These are phyloP conservation scores for Meta bourneti DNA, from an alignment of 2,888 invertebrate genomes.

Conservation along the genomic window DNA sequence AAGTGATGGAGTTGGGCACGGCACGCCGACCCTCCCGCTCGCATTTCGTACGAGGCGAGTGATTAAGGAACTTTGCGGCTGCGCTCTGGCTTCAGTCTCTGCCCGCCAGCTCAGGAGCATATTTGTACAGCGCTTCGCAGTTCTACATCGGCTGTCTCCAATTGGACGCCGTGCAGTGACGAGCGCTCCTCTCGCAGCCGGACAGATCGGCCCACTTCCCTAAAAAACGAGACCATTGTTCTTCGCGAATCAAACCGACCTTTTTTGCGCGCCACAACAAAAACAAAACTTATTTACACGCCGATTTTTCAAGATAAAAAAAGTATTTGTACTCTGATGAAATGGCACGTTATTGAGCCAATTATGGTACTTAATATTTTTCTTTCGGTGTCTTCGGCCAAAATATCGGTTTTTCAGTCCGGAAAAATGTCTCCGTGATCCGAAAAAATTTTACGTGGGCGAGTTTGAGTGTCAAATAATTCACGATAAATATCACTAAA, in stretches of 20 bases:
- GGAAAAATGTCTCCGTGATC: neutral
- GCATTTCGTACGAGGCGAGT: constrained; percentile 60
- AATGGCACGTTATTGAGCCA: neutral
- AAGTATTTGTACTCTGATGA: neutral
- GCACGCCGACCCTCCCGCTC: constrained; percentile 52
- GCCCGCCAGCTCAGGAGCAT: constrained; percentile 68
- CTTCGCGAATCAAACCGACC: neutral
- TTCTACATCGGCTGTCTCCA: constrained; percentile 61
- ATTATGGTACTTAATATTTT: neutral
- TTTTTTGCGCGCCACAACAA: neutral
- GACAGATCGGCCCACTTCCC: constrained; percentile 3
- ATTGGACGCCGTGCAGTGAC: constrained; percentile 60
- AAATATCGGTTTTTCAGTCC: neutral
- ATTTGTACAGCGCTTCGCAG: constrained; percentile 66
- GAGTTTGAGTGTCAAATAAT: too few relatives aligned
- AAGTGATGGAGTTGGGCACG: constrained; percentile 52
- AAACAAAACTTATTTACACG: constrained; percentile 1
- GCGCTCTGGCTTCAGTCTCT: constrained; percentile 65
- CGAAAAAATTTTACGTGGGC: neutral
- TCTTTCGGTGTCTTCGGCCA: neutral
- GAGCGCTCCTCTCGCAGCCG: constrained; percentile 13
- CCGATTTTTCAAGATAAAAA: neutral
- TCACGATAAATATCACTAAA: too few relatives aligned
- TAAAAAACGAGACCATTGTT: neutral
- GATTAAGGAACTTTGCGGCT: constrained; percentile 62